Evolutionary conservation across 2,113 vertebrate genomes (phyloP), one percentile per base, ranked within the genome.

Genomic region (Oreochromis aureus): DNA sequence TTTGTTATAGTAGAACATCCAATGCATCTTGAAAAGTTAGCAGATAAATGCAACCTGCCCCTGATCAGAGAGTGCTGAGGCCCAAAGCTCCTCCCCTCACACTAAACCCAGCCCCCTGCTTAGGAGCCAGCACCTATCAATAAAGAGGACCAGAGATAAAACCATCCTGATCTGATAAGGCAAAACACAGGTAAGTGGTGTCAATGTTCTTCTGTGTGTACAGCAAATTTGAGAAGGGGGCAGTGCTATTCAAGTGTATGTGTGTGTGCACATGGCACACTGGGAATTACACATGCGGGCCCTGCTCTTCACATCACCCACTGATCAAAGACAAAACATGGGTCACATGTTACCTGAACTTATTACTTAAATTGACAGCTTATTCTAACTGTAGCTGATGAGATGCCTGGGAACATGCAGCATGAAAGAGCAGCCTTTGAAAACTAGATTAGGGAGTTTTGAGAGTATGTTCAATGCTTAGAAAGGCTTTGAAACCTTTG

Each of bases 281-380:
- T 81, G 90, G 71, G 81, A 85, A 80, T 90, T 92, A 85, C 80
- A 46, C 89, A 90, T 83, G 69, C 69, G 83, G 91, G 91, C 91
- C 92, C 89, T 85, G 83, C 71, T 86, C 84, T 88, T 89, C 83
- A 84, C 87, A 82, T 89, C 88, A 91, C 41, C 87, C 53, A 84
- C 58, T 90, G 87, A 92, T 71, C 85, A 71, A 82, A 93, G 44
- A 90, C 89, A 92, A 94, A 94, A 93, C 91, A 90, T 22, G 81
- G 56, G 90, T 94, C 92, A 92, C 93, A 89, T 93, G 94, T 90
- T 91, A 92, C 91, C 93, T 93, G 79, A 88, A 83, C 87, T 88
- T 88, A 92, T 94, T 83, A 87, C 22, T 71, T 83, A 86, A 90
- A 90, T 86, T 92, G 80, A 81, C 80, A 89, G 84, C 89, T 93